A percentile compares a stretch with the other conserved stretches of the same genome.
These are phyloP conservation scores for Zoanthus sansibaricus DNA, from an alignment of 92 coral and sea anemone species.

Conservation along the genomic window DNA sequence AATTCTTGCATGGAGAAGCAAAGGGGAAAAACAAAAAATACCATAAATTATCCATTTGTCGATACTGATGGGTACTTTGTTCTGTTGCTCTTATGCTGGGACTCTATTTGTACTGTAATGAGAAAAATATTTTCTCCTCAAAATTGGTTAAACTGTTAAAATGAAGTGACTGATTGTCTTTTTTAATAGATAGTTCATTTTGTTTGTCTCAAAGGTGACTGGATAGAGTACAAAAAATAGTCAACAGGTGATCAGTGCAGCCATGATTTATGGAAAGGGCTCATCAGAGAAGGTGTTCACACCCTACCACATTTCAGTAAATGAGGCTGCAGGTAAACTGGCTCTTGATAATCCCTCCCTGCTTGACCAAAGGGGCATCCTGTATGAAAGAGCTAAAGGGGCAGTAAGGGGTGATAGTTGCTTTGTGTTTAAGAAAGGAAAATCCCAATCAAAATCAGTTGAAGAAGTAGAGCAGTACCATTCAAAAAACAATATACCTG, in stretches of 20 bases:
- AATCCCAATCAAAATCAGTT: conserved; percentile 51
- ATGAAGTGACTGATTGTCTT: conserved; percentile 48
- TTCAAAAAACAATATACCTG: conserved; percentile 52
- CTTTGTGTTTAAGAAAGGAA: conserved; percentile 55
- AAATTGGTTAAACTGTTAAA: conserved; percentile 14
- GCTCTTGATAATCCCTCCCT: not conserved
- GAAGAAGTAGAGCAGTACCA: conserved; percentile 33
- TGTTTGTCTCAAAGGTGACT: conserved; percentile 37
- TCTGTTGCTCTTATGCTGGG: conserved; percentile 39
- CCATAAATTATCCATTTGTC: conserved; percentile 17
- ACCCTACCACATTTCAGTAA: conserved; percentile 10
- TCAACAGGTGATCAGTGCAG: conserved; percentile 19
- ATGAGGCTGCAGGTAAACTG: conserved; percentile 1
- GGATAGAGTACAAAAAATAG: not conserved
- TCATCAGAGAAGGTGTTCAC: conserved; percentile 24
- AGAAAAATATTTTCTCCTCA: conserved; percentile 1
- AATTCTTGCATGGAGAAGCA: not conserved
- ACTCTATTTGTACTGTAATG: conserved; percentile 24
- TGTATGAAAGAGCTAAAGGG: conserved; percentile 65
- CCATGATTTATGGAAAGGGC: conserved; percentile 20
- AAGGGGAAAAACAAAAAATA: not conserved
- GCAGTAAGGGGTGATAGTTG: conserved; percentile 41
- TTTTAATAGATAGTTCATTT: conserved; percentile 44
- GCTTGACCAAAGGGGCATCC: conserved; percentile 22
- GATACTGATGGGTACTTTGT: conserved; percentile 31